Percentiles rank a stretch among this genome's conserved stretches.
Conservation (phyloP, 2,113 vertebrate species). For the Mugil cephalus region DNA sequence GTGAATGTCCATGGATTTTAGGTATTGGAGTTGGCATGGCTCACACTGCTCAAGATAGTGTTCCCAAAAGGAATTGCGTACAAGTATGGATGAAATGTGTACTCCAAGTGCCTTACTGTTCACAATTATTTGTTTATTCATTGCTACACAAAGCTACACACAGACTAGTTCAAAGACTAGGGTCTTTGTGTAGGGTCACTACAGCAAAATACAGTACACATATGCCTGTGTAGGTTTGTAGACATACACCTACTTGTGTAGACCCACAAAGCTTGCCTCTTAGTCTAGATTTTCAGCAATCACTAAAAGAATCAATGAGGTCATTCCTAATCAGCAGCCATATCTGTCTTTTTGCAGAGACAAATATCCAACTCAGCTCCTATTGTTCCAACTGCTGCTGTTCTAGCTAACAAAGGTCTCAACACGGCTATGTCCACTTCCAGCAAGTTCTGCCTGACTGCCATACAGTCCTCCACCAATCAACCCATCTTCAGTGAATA, state of each 20-base stretch:
- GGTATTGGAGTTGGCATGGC: not conserved
- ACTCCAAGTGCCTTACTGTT: too few species aligned
- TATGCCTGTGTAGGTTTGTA: not conserved
- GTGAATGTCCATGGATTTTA: not conserved
- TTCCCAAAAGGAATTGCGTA: not conserved
- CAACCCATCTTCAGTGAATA: constrained; percentile 48
- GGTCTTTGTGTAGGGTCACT: too few species aligned
- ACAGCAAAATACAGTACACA: too few species aligned
- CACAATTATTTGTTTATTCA: too few species aligned
- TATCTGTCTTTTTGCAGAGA: constrained; percentile 19
- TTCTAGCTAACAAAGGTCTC: constrained; percentile 43
- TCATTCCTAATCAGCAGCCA: constrained; percentile 19
- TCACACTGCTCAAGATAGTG: not conserved
- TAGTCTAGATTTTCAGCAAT: not conserved
- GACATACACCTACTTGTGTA: not conserved
- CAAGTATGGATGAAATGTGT: not conserved
- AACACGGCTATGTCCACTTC: constrained; percentile 22
- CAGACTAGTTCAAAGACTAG: too few species aligned
- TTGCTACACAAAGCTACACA: too few species aligned
- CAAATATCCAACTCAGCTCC: constrained; percentile 42
- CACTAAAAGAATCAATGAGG: constrained; percentile 12
- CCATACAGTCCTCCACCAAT: constrained; percentile 41
- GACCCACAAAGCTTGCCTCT: constrained; percentile 12
- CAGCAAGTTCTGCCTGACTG: constrained; percentile 36
- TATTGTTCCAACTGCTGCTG: constrained; percentile 21